Percentiles rank a stretch among this genome's conserved stretches.
Conservation (phyloP, 2,888 invertebrate species). For the Eilema depressum region DNA sequence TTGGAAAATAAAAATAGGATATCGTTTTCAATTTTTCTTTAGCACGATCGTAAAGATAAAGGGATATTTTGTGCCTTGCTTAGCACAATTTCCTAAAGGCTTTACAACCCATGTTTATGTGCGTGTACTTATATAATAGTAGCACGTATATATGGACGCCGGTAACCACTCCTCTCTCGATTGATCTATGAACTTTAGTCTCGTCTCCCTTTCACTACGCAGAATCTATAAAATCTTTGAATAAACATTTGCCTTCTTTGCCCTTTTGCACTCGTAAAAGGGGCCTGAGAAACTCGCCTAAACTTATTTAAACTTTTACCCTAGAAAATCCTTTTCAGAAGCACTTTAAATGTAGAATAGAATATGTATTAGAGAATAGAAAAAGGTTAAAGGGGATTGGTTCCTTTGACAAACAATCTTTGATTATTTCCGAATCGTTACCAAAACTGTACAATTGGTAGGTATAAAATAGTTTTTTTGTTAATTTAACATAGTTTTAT, state of each 20-base stretch:
- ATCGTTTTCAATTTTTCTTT: slow-evolving; percentile 26
- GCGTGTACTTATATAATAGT: not conserved
- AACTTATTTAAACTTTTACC: slow-evolving; percentile 86
- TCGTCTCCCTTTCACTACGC: slow-evolving; percentile 68
- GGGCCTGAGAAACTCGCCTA: slow-evolving; percentile 82
- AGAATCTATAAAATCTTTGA: slow-evolving; percentile 84
- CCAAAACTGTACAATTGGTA: slow-evolving; percentile 12
- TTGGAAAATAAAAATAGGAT: slow-evolving; percentile 32
- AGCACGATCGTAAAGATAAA: slow-evolving; percentile 30
- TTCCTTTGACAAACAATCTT: slow-evolving; percentile 65
- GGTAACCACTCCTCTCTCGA: slow-evolving; percentile 42
- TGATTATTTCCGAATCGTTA: slow-evolving; percentile 49
- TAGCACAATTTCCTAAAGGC: slow-evolving; percentile 37
- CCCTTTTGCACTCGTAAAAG: slow-evolving; percentile 85
- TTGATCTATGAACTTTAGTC: slow-evolving; percentile 57
- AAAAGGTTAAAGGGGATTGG: slow-evolving; percentile 65
- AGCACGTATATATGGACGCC: slow-evolving; percentile 20
- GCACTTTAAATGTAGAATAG: slow-evolving; percentile 82
- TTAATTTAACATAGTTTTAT: not conserved
- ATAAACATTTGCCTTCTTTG: slow-evolving; percentile 85
- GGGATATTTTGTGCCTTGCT: slow-evolving; percentile 34
- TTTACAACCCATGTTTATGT: slow-evolving; percentile 26
- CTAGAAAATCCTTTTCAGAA: slow-evolving; percentile 84
- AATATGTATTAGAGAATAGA: slow-evolving; percentile 79
- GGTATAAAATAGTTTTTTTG: slow-evolving; percentile 3